Percentiles rank a stretch among this genome's conserved stretches.
These are phyloP conservation scores for Malurus leucopterus DNA, from an alignment of 2,797 vertebrate species.

Conservation along the genomic window DNA sequence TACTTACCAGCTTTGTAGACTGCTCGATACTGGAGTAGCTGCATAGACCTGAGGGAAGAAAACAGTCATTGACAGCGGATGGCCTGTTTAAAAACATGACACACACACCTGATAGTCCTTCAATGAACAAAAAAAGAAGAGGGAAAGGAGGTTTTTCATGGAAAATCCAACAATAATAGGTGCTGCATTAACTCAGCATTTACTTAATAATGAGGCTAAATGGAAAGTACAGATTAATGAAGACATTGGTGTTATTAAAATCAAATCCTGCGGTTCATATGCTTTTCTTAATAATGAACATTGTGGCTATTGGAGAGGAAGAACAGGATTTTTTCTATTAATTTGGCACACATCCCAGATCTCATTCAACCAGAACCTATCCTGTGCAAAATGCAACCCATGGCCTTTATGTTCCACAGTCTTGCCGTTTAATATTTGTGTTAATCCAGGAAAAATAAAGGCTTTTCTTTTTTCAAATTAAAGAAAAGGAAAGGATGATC, in stretches of 20 bases:
- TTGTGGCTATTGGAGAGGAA: conserved; percentile 87
- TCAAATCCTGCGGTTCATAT: conserved; percentile 88
- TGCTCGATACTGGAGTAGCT: neutral
- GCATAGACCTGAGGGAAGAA: conserved; percentile 50
- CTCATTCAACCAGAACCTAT: conserved; percentile 96
- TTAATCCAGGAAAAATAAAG: conserved; percentile 61
- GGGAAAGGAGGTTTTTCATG: conserved; percentile 69
- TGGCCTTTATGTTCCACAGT: conserved; percentile 83
- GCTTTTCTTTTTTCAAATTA: conserved; percentile 47
- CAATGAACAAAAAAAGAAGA: conserved; percentile 71
- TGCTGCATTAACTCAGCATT: conserved; percentile 77
- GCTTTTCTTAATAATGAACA: conserved; percentile 90
- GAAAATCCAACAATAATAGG: conserved; percentile 75
- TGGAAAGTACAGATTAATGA: conserved; percentile 84
- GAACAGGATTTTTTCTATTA: conserved; percentile 89
- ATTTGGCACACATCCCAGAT: conserved; percentile 95
- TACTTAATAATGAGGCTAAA: conserved; percentile 81
- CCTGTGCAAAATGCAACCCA: conserved; percentile 84
- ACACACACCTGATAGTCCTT: conserved; percentile 81
- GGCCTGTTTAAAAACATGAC: conserved; percentile 72
- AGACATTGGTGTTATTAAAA: conserved; percentile 92
- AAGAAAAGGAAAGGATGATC: conserved; percentile 39
- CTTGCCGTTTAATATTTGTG: conserved; percentile 77
- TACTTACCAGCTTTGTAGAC: neutral
- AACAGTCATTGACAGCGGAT: conserved; percentile 66